Base-by-base conservation (phyloP, 2,113 vertebrate genomes). In the Rhodinocichla rosea region DNA sequence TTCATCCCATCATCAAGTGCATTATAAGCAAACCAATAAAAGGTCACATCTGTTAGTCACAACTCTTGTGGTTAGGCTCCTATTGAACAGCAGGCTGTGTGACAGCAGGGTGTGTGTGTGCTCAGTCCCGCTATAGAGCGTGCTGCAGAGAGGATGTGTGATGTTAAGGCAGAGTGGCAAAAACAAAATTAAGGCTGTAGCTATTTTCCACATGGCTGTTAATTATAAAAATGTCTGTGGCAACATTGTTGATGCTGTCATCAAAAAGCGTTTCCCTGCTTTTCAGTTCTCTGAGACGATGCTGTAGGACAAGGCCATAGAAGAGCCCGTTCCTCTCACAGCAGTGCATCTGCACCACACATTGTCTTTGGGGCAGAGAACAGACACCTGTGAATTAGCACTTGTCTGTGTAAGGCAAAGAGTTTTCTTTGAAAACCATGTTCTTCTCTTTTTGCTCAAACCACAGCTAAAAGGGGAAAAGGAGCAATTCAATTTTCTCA, bases 1-100 rank as follows among this genome's bases (percentile, higher is more conserved):
- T 22, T 52, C 71, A 59, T 77, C 79, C 70, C 85, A 39, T 62
- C 55, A 37, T 18, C 21, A 20, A 85, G 39, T 47, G 68, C 50
- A 52, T 65, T 39, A 40, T 59, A 74, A 90, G 19, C 92, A 95
- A 83, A 77, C 35, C 64, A 81, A 77, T 35, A 16, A 70, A 92
- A 96, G 90, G 93, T 95, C 90, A 90, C 56, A 77, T 63, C 64
- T 95, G 59, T 95, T 86, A 90, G 87, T 96, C 81, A 83, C 64
- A 86, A 2, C 52, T 57, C n/a, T 60, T 92, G 95, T 95, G 94
- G 94, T 90, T 95, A 88, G 79, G 52, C 83, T 91, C 33, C 76
- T 78, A 57, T 2, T 80, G 87, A 91, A 50, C n/a, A 73, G 30
- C n/a, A 45, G 64, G 26, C 57, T 62, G 37, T 45, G 57, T 42